A percentile compares a stretch with the other conserved stretches of the same genome.
Evolutionary conservation across 2,888 invertebrate species (phyloP).

Genomic region (Drosophila pseudotakahashii): DNA sequence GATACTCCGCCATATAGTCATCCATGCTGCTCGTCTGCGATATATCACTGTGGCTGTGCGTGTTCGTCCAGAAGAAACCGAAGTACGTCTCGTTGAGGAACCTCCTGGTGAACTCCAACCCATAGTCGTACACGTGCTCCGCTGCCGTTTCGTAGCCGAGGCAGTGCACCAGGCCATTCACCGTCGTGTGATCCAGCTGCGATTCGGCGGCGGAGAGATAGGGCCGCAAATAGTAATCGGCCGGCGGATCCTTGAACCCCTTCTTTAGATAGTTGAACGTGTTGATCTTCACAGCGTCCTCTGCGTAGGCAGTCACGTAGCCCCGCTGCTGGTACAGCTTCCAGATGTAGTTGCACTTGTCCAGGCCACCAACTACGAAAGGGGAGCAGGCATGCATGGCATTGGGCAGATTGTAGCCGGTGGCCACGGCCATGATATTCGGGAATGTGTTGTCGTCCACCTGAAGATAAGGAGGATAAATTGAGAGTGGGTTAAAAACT

Average conservation of each 20-base stretch:
- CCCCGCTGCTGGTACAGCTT: slow-evolving; percentile 88
- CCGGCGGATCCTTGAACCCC: slow-evolving; percentile 90
- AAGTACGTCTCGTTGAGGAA: slow-evolving; percentile 88
- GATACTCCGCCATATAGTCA: slow-evolving; percentile 86
- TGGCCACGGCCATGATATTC: slow-evolving; percentile 92
- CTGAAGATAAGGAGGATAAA: slow-evolving; percentile 82
- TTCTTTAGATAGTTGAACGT: slow-evolving; percentile 89
- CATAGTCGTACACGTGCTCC: slow-evolving; percentile 89
- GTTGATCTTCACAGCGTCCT: slow-evolving; percentile 90
- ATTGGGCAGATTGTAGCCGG: slow-evolving; percentile 87
- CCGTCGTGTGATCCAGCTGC: slow-evolving; percentile 85
- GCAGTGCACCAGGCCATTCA: slow-evolving; percentile 86
- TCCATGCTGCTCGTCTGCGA: slow-evolving; percentile 89
- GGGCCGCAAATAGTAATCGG: slow-evolving; percentile 92
- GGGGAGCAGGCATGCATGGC: slow-evolving; percentile 85
- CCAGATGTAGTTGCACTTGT: slow-evolving; percentile 92
- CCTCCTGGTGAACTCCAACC: slow-evolving; percentile 88
- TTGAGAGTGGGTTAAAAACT: neutral
- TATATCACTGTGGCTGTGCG: slow-evolving; percentile 89
- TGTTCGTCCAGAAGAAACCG: slow-evolving; percentile 92
- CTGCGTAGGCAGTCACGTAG: slow-evolving; percentile 92
- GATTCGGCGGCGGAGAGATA: slow-evolving; percentile 89
- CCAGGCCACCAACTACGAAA: slow-evolving; percentile 86
- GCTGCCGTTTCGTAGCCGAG: slow-evolving; percentile 87
- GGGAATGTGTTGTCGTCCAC: slow-evolving; percentile 96